Conservation (phyloP, 2,888 invertebrate genomes). For the Alloplasta piceator region DNA sequence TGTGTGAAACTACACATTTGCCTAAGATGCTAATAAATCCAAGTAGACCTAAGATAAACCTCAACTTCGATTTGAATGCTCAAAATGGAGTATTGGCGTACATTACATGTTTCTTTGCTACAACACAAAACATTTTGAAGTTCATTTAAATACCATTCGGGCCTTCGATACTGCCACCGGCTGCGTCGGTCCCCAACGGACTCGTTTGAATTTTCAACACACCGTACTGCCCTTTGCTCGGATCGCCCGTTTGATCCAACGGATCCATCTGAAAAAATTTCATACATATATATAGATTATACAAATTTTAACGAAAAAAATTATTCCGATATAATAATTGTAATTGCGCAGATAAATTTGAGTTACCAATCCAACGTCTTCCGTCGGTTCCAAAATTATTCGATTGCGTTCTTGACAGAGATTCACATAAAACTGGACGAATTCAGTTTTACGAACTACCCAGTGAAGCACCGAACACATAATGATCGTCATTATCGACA, state of each 20-base stretch:
- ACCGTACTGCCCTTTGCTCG: slow-evolving; percentile 87
- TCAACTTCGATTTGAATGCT: no score
- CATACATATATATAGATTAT: slow-evolving; percentile 5
- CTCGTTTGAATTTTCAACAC: slow-evolving; percentile 90
- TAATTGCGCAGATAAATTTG: slow-evolving; percentile 23
- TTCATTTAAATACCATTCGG: slow-evolving; percentile 72
- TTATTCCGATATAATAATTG: slow-evolving; percentile 25
- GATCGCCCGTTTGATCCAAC: slow-evolving; percentile 84
- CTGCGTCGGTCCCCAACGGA: slow-evolving; percentile 83
- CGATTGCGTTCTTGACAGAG: slow-evolving; percentile 90
- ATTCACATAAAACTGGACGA: slow-evolving; percentile 92
- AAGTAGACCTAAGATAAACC: no score
- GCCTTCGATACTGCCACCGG: slow-evolving; percentile 74
- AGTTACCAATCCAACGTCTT: slow-evolving; percentile 90
- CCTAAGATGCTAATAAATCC: no score
- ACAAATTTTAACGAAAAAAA: slow-evolving; percentile 24
- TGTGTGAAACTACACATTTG: no score
- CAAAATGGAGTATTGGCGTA: no score
- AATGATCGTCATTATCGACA: slow-evolving; percentile 90
- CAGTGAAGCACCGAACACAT: slow-evolving; percentile 92
- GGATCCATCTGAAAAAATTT: slow-evolving; percentile 85
- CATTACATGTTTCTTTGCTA: no score
- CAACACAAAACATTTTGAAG: not conserved
- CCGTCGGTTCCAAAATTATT: slow-evolving; percentile 93
- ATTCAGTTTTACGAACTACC: slow-evolving; percentile 90